Conservation (phyloP, 2,113 vertebrate genomes). For the Ceratotherium simum region DNA sequence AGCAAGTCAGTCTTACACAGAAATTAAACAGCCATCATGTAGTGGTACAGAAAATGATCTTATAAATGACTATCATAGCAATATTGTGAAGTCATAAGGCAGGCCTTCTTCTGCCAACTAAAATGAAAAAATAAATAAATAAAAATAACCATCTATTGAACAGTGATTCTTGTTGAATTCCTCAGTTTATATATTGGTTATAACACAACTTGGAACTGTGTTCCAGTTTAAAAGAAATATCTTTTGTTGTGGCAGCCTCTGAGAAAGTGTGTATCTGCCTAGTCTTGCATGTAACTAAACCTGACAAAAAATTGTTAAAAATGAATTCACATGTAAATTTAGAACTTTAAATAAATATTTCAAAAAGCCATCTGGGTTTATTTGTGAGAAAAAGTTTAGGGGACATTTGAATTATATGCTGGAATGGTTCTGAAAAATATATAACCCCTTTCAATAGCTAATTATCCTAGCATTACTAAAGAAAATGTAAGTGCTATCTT, state of each 20-base stretch:
- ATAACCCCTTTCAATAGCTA: slow-evolving; percentile 31
- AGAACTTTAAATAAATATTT: slow-evolving; percentile 57
- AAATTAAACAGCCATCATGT: slow-evolving; percentile 40
- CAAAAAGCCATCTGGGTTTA: slow-evolving; percentile 25
- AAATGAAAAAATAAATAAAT: slow-evolving; percentile 22
- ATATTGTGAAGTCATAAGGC: background rate
- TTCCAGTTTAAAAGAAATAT: slow-evolving; percentile 23
- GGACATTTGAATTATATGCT: background rate
- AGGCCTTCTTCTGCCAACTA: background rate
- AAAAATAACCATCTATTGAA: background rate
- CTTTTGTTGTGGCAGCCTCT: background rate
- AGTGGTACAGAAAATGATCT: slow-evolving; percentile 18
- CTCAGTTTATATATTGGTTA: background rate
- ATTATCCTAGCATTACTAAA: slow-evolving; percentile 42
- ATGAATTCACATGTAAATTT: slow-evolving; percentile 51
- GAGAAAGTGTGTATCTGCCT: background rate
- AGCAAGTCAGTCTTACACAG: background rate
- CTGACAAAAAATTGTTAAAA: background rate
- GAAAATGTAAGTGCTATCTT: slow-evolving; percentile 22
- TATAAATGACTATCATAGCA: background rate
- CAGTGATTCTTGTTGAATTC: background rate
- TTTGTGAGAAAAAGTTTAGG: slow-evolving; percentile 27
- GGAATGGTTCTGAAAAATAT: slow-evolving; percentile 49
- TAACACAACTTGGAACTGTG: background rate
- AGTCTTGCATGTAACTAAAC: background rate